These are phyloP conservation scores for Acleris holmiana DNA, from an alignment of 2,888 invertebrate species.

Conservation along the genomic window DNA sequence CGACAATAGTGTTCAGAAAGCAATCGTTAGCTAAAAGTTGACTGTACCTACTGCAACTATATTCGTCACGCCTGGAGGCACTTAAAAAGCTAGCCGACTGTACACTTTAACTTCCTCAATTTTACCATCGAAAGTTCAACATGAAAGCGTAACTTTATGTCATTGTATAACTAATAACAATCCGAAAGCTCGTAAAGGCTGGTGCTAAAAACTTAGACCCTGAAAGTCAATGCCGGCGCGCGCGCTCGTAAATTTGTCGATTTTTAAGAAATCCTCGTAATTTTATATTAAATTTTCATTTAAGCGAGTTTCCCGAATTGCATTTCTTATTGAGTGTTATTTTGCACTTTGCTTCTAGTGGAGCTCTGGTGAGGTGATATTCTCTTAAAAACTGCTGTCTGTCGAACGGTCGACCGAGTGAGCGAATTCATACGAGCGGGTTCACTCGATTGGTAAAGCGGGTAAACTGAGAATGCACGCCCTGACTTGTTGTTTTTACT, in stretches of 20 bases:
- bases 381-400: too few species aligned
- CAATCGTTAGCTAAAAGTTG: too few species aligned
- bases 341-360: too few species aligned
- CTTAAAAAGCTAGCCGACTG: neutral
- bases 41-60: neutral
- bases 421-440: too few species aligned
- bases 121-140: conserved; percentile 26
- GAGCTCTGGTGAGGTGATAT: too few species aligned
- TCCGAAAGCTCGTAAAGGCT: conserved; percentile 27
- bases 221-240: conserved; percentile 18
- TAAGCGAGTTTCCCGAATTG: too few species aligned
- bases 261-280: conserved; percentile 29
- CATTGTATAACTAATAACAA: conserved; percentile 38
- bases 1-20: too few species aligned
- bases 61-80: neutral
- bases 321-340: too few species aligned
- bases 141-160: conserved; percentile 26
- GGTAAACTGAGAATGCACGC: too few species aligned
- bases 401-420: too few species aligned
- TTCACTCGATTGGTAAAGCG: too few species aligned
- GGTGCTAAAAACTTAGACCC: conserved; percentile 18
- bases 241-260: conserved; percentile 28
- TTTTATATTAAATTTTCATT: conserved; percentile 12
- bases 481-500: too few species aligned
- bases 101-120: conserved; percentile 22